Conservation (phyloP, 2,113 vertebrate species). For the Xiphophorus maculatus region DNA sequence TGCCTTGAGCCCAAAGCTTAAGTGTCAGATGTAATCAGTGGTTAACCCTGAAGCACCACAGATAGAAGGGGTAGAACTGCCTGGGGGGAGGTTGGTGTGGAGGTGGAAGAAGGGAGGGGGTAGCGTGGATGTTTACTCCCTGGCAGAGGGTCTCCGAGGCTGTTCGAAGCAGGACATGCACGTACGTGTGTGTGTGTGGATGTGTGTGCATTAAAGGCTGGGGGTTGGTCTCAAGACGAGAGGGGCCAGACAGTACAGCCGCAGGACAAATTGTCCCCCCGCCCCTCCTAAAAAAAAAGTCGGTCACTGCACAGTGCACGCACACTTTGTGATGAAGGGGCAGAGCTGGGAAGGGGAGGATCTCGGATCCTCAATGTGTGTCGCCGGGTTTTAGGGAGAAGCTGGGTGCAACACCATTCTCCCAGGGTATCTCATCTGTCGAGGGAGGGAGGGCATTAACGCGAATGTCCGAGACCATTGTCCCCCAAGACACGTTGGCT, state of each 20-base stretch:
- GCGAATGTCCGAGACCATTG: slow-evolving; percentile 54
- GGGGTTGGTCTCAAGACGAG: slow-evolving; percentile 55
- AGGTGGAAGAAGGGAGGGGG: background rate
- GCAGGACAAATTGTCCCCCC: slow-evolving; percentile 62
- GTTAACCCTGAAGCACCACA: slow-evolving; percentile 32
- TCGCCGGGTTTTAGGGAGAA: slow-evolving; percentile 37
- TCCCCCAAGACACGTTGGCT: slow-evolving; percentile 56
- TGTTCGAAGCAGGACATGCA: slow-evolving; percentile 30
- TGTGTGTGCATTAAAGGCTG: background rate
- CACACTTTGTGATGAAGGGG: slow-evolving; percentile 66
- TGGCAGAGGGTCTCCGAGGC: slow-evolving; percentile 45
- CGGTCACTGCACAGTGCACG: slow-evolving; percentile 69
- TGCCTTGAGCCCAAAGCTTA: slow-evolving; percentile 28
- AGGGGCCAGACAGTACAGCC: slow-evolving; percentile 70
- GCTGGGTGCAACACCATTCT: slow-evolving; percentile 53
- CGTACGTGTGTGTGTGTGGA: background rate
- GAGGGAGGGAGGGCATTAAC: slow-evolving; percentile 46
- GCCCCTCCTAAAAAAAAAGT: slow-evolving; percentile 49
- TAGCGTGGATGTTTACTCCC: slow-evolving; percentile 35
- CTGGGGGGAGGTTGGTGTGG: slow-evolving; percentile 16
- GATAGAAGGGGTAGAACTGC: slow-evolving; percentile 40
- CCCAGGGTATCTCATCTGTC: slow-evolving; percentile 62
- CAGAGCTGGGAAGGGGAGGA: slow-evolving; percentile 11
- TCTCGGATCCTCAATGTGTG: slow-evolving; percentile 8
- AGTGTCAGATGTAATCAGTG: slow-evolving; percentile 65